A percentile compares a stretch with the other conserved stretches of the same genome.
phyloP scores from a whole-genome alignment of 2,113 vertebrate species.

The Menidia beryllina region DNA sequence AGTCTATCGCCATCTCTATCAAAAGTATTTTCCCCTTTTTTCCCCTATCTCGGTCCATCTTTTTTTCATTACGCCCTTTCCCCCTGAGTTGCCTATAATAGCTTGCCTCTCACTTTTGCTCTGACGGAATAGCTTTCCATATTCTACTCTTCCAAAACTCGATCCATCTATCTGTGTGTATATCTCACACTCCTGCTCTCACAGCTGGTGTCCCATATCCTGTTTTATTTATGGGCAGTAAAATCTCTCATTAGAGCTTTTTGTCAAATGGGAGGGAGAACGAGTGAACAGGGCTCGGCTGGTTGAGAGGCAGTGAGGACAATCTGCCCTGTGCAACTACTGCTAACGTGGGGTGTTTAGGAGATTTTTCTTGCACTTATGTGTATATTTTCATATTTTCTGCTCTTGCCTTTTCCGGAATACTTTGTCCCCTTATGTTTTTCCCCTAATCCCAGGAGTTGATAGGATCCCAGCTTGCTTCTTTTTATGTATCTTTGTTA shows the following conservation, averaged over 20 bases:
- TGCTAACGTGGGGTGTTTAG: constrained; percentile 1
- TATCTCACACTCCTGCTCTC: constrained; percentile 37
- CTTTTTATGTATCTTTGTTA: constrained; percentile 30
- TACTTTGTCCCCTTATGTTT: too few species aligned
- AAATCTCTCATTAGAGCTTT: constrained; percentile 70
- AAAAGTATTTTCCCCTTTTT: not conserved
- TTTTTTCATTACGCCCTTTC: constrained; percentile 1
- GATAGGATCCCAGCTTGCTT: constrained; percentile 32
- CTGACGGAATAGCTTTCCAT: constrained; percentile 4
- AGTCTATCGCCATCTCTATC: constrained; percentile 10
- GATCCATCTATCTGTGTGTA: constrained; percentile 34
- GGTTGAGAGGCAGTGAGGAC: constrained; percentile 43
- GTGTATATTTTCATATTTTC: constrained; percentile 32
- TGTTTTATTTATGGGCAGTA: constrained; percentile 80
- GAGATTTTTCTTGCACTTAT: constrained; percentile 9
- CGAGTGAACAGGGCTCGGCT: constrained; percentile 26
- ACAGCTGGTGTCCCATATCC: constrained; percentile 70
- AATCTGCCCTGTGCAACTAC: too few species aligned
- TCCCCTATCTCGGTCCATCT: not conserved
- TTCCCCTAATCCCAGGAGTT: not conserved
- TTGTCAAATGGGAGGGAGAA: constrained; percentile 54
- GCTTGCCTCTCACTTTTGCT: not conserved
- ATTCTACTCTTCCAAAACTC: constrained; percentile 20
- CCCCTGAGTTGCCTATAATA: not conserved
- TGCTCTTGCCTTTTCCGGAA: too few species aligned